phyloP scores from a whole-genome alignment of 1,140 invertebrate genomes.

The Drosophila punjabiensis region DNA sequence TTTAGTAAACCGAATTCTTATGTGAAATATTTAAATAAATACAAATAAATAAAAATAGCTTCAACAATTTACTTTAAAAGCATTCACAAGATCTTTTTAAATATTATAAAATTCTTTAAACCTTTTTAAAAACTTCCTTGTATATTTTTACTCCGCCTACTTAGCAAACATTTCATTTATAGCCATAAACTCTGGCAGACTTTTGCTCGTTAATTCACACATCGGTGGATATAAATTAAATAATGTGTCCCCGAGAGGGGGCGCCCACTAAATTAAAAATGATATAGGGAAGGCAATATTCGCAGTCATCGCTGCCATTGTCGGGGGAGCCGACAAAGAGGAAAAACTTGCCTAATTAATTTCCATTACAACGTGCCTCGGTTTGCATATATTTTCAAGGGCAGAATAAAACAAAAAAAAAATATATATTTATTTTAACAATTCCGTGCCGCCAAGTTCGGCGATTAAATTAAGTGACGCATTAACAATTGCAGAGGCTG shows the following conservation, averaged over 20 bases:
- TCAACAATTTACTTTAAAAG: background rate
- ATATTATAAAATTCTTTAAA: background rate
- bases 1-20: too few relatives aligned
- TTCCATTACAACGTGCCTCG: constrained; percentile 78
- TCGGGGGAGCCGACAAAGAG: constrained; percentile 29
- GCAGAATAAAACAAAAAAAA: background rate
- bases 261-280: constrained; percentile 78
- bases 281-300: constrained; percentile 56
- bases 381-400: constrained; percentile 66
- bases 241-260: constrained; percentile 47
- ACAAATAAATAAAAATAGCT: background rate
- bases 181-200: constrained; percentile 27
- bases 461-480: constrained; percentile 71
- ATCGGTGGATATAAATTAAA: constrained; percentile 63
- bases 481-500: constrained; percentile 56
- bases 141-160: background rate
- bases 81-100: background rate
- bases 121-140: too few relatives aligned
- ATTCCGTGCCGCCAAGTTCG: constrained; percentile 10
- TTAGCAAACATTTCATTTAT: constrained; percentile 18
- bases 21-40: background rate
- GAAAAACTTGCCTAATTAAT: constrained; percentile 74
- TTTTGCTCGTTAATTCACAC: constrained; percentile 66
- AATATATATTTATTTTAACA: constrained; percentile 31
- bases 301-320: constrained; percentile 40